A percentile compares a stretch with the other conserved stretches of the same genome.
Conservation (phyloP, 2,113 vertebrate species). For the Fregetta grallaria region DNA sequence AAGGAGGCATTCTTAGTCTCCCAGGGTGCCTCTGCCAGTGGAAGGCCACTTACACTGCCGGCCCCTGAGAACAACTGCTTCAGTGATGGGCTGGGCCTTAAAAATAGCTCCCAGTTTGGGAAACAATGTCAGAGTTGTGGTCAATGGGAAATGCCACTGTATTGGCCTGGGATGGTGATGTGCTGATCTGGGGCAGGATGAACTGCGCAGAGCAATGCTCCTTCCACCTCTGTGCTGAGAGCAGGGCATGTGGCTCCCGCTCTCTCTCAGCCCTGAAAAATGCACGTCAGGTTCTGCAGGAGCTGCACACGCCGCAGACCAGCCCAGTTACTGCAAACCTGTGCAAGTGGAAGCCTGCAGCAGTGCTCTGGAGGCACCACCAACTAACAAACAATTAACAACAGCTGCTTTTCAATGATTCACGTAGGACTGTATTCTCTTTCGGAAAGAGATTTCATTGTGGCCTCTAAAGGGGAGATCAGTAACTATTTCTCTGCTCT, state of each 20-base stretch:
- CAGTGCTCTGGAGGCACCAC: background rate
- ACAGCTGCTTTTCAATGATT: background rate
- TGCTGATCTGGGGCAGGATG: background rate
- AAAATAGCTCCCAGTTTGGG: background rate
- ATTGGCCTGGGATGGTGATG: background rate
- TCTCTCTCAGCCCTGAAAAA: background rate
- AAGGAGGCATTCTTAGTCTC: conserved; percentile 12
- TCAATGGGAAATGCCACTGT: background rate
- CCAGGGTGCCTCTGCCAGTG: background rate
- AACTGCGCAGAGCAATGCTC: background rate
- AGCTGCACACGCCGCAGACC: background rate
- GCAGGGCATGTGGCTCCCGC: background rate
- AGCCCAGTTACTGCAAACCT: background rate
- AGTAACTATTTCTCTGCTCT: background rate
- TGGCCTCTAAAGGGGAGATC: background rate
- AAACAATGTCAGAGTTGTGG: background rate
- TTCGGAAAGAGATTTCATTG: background rate
- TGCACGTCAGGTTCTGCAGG: background rate
- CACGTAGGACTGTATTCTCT: background rate
- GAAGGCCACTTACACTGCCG: background rate
- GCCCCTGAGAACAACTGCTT: background rate
- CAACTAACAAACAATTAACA: background rate
- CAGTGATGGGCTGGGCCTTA: background rate
- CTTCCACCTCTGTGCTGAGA: background rate
- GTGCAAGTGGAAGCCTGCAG: background rate